Conservation (phyloP, 2,113 vertebrate species). For the Abramis brama region DNA sequence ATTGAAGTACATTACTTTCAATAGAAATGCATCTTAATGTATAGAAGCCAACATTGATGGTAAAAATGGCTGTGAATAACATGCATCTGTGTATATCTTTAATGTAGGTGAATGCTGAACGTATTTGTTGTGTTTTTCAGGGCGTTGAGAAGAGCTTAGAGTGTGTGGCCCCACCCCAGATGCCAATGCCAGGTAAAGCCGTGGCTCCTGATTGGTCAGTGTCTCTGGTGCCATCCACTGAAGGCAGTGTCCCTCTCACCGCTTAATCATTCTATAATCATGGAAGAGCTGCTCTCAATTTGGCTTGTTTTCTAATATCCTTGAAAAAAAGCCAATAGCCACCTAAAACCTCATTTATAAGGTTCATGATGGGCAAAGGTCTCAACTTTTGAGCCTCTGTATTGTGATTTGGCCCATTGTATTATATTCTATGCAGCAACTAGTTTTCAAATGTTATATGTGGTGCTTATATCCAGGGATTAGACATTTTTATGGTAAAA, state of each 20-base stretch:
- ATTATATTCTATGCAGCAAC: not conserved
- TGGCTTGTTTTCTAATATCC: slow-evolving; percentile 47
- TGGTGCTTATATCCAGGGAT: not conserved
- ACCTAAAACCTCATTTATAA: not conserved
- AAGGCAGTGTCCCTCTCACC: slow-evolving; percentile 28
- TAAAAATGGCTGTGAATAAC: not conserved
- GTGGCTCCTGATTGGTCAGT: slow-evolving; percentile 23
- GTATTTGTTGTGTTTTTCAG: slow-evolving; percentile 33
- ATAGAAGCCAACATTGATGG: not conserved
- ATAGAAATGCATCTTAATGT: not conserved
- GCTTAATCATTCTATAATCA: slow-evolving; percentile 32
- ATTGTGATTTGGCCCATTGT: not conserved
- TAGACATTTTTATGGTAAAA: not conserved
- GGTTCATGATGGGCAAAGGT: not conserved
- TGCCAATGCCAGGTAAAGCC: slow-evolving; percentile 46
- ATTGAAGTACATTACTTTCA: not conserved
- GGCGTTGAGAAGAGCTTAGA: slow-evolving; percentile 39
- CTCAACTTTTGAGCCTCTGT: not conserved
- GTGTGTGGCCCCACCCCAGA: slow-evolving; percentile 26
- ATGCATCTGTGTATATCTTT: not conserved
- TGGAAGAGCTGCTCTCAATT: slow-evolving; percentile 33
- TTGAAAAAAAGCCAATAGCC: slow-evolving; percentile 29
- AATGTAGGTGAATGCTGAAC: slow-evolving; percentile 21
- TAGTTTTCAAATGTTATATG: not conserved
- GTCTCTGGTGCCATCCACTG: slow-evolving; percentile 20